Evolutionary conservation across 2,797 vertebrate genomes (phyloP).

Genomic region (Protosalanx chinensis): DNA sequence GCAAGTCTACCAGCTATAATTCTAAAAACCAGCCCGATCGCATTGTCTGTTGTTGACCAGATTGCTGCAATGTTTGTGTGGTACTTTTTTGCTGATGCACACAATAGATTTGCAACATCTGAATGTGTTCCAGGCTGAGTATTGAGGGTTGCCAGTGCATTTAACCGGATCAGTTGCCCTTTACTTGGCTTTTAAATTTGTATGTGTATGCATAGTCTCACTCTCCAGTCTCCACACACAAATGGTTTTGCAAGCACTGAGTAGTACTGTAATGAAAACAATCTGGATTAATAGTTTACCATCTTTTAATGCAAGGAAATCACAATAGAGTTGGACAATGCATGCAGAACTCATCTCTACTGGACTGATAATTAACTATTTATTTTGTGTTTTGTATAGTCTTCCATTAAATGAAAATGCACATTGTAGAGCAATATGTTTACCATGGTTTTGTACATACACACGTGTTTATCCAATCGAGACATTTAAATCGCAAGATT

Average conservation of each 20-base stretch:
- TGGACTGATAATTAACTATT: constrained; percentile 53
- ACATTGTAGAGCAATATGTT: constrained; percentile 51
- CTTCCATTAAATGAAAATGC: constrained; percentile 52
- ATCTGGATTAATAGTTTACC: constrained; percentile 31
- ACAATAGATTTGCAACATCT: constrained; percentile 44
- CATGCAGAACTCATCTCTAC: constrained; percentile 58
- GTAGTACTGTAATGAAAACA: constrained; percentile 38
- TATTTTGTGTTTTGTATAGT: constrained; percentile 59
- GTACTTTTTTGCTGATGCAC: constrained; percentile 15
- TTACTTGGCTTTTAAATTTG: constrained; percentile 45
- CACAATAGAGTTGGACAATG: constrained; percentile 40
- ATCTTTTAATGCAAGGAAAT: constrained; percentile 41
- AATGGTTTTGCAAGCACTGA: constrained; percentile 32
- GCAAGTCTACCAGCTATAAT: constrained; percentile 59
- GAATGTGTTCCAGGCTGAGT: constrained; percentile 51
- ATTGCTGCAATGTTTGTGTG: constrained; percentile 46
- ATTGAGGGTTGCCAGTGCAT: constrained; percentile 50
- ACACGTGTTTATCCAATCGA: constrained; percentile 45
- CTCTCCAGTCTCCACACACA: constrained; percentile 26
- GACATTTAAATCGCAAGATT: constrained; percentile 44
- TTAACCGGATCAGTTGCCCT: constrained; percentile 41
- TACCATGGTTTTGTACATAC: constrained; percentile 49
- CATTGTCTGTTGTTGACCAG: constrained; percentile 40
- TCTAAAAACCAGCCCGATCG: constrained; percentile 48
- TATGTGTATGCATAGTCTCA: constrained; percentile 26